Evolutionary conservation across 2,113 vertebrate species (phyloP), one percentile per base, ranked within the genome.

Genomic region (Cercopithecus mona): DNA sequence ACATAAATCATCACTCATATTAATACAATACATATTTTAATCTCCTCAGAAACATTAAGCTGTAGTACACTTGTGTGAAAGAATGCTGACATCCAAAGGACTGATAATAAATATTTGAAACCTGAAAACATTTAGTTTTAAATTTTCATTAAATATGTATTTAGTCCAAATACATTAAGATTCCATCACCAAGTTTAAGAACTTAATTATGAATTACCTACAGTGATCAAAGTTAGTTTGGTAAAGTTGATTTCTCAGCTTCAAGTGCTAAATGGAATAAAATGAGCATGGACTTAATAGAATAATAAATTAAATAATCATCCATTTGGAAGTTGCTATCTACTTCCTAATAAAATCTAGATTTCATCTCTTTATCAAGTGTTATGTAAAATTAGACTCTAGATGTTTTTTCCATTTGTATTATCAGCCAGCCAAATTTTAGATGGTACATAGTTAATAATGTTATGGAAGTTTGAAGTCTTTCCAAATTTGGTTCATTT

Each of bases 141-240:
- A 90, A 82, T 93, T 97, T 97, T 97, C 92, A 97, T 98, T 88
- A 96, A 97, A 73, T 90, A 75, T 98, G 32, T 94, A 95, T 64
- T 86, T 96, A 82, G 91, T 79, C 90, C 1, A 93, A 97, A 92
- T 59, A 3, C 85, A 95, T 98, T 96, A 84, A 91, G 97, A 96
- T 97, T 92, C 89, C 82, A 10, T 88, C 97, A 92, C 32, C 59
- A 97, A 66, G 78, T 52, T 93, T 96, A 96, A 94, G 64, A 94
- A 95, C 94, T 95, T 98, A 97, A 97, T 97, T 97, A 94, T 98
- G 97, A 97, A 96, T 93, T 97, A 98, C 97, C 64, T 93, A 50
- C 32, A 68, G 30, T 88, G 92, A 97, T 97, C 35, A 82, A 96
- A 93, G 81, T 94, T 97, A 96, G 98, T 98, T 82, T 57, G 40